Conservation (phyloP, 1,140 invertebrate genomes). For the Platorchestia sp. region DNA sequence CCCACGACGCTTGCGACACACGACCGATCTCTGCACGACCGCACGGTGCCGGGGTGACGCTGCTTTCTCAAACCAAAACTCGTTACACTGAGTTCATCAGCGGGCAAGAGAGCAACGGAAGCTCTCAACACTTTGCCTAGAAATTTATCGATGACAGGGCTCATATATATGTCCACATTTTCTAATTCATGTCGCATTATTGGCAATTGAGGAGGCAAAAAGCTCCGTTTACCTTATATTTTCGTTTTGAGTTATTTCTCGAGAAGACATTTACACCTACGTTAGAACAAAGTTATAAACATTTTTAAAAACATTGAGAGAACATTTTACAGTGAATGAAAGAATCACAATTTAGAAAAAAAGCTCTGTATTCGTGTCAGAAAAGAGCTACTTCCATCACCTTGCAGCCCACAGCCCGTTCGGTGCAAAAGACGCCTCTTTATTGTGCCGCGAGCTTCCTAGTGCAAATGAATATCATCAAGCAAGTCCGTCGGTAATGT, state of each 20-base stretch:
- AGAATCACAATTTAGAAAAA: too few relatives aligned
- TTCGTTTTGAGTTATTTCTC: background rate
- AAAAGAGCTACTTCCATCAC: background rate
- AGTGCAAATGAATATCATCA: background rate
- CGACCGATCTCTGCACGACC: background rate
- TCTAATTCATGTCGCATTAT: background rate
- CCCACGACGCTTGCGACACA: background rate
- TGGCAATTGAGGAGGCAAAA: background rate
- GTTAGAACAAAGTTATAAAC: background rate
- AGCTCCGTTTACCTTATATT: background rate
- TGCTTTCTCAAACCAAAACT: background rate
- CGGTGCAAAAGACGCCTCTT: background rate
- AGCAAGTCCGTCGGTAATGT: background rate
- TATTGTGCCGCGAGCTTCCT: background rate
- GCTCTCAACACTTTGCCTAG: background rate
- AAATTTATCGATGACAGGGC: background rate
- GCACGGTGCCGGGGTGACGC: background rate
- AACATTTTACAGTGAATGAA: too few relatives aligned
- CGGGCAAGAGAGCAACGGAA: background rate
- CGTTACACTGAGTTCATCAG: background rate
- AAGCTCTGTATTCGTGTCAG: background rate
- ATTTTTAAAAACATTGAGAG: too few relatives aligned
- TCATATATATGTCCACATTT: background rate
- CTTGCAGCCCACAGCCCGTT: background rate
- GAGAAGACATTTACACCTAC: background rate